A percentile compares a stretch with the other conserved stretches of the same genome.
Conservation (phyloP, 2,888 invertebrate genomes). For the Trachelus stipa region DNA sequence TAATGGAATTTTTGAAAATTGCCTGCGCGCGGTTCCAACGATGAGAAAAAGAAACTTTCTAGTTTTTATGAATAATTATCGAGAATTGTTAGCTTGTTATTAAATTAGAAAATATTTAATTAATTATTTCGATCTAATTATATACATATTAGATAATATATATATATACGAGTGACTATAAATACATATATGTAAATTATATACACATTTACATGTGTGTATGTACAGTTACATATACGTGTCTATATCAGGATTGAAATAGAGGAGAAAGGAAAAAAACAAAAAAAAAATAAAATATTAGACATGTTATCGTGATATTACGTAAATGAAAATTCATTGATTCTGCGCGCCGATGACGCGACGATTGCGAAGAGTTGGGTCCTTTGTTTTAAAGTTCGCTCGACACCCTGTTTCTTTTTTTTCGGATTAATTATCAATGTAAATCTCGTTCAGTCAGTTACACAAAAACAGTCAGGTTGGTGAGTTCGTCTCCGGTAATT, state of each 20-base stretch:
- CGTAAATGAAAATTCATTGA: too few species aligned
- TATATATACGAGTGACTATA: constrained; percentile 43
- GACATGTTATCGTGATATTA: constrained; percentile 55
- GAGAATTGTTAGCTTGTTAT: constrained; percentile 48
- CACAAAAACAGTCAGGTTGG: too few species aligned
- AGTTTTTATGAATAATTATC: constrained; percentile 39
- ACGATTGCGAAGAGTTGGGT: too few species aligned
- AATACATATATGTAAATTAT: constrained; percentile 24
- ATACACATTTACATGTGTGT: constrained; percentile 23
- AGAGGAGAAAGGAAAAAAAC: not conserved
- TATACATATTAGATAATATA: constrained; percentile 60
- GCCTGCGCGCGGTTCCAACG: too few species aligned
- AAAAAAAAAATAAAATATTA: constrained; percentile 56
- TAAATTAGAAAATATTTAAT: constrained; percentile 49
- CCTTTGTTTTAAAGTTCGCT: too few species aligned
- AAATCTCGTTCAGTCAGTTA: too few species aligned
- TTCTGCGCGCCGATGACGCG: too few species aligned
- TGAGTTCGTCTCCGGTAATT: too few species aligned
- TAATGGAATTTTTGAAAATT: too few species aligned
- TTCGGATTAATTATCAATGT: too few species aligned
- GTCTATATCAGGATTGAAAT: constrained; percentile 14
- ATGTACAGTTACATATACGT: constrained; percentile 27
- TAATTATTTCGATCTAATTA: constrained; percentile 69
- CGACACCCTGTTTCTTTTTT: too few species aligned
- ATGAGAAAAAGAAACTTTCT: constrained; percentile 22